phyloP scores from a whole-genome alignment of 2,888 invertebrate species.

The Lacanobia wlatinum region DNA sequence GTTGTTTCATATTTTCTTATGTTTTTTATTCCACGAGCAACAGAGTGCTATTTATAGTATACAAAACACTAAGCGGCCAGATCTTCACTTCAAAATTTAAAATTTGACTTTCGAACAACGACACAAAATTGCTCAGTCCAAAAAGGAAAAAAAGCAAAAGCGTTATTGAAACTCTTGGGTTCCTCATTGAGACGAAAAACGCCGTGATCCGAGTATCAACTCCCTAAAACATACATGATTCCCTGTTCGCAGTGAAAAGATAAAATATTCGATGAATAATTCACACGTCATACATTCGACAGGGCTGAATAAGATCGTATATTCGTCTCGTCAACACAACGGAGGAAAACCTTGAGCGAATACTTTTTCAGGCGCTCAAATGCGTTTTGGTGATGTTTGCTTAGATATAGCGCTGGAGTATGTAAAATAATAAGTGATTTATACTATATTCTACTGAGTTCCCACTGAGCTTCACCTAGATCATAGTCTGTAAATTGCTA shows the following conservation, averaged over 20 bases:
- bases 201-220: constrained; percentile 73
- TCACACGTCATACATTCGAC: constrained; percentile 83
- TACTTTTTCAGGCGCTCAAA: constrained; percentile 56
- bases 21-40: too few relatives aligned
- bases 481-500: not conserved
- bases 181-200: constrained; percentile 60
- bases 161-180: constrained; percentile 59
- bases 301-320: constrained; percentile 78
- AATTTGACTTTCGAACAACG: not conserved
- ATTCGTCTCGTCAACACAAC: constrained; percentile 66
- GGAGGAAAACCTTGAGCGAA: constrained; percentile 55
- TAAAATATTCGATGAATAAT: constrained; percentile 89
- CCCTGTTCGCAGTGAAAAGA: constrained; percentile 77
- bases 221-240: constrained; percentile 80
- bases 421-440: constrained; percentile 54
- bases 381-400: constrained; percentile 55
- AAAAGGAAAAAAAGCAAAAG: constrained; percentile 24
- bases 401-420: constrained; percentile 38
- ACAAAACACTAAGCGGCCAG: too few relatives aligned
- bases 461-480: not conserved
- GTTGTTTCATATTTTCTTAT: too few relatives aligned
- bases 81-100: not conserved
- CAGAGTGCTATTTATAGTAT: too few relatives aligned
- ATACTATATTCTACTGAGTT: not conserved
- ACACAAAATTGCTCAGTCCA: not conserved